Conservation (phyloP, 37 sponge, comb jelly and placozoan species). For the Trichoplax adhaerens region DNA sequence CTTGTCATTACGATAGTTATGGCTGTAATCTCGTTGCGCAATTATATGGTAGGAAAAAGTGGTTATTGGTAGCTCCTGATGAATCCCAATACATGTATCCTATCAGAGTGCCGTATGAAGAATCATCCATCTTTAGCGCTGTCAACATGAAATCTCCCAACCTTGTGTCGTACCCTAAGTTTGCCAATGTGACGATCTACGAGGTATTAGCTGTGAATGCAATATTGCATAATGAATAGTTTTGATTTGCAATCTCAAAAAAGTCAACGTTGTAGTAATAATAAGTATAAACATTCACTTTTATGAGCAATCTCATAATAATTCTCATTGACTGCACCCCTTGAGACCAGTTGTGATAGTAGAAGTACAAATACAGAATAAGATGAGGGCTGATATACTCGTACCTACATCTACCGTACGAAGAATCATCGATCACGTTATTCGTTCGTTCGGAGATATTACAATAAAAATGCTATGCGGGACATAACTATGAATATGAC, state of each 20-base stretch:
- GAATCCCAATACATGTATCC: constrained; percentile 46
- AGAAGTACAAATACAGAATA: no score
- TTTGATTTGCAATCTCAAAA: neutral
- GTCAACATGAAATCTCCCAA: constrained; percentile 58
- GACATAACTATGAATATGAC: no score
- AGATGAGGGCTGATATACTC: no score
- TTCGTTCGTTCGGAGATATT: no score
- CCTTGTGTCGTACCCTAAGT: constrained; percentile 25
- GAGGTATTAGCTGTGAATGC: constrained; percentile 19
- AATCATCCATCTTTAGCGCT: constrained; percentile 75
- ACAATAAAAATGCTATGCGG: no score
- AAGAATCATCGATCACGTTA: no score
- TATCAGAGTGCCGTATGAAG: constrained; percentile 82
- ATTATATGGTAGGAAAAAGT: constrained; percentile 63
- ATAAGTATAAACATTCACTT: neutral
- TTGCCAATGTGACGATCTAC: constrained; percentile 14
- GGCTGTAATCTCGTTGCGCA: constrained; percentile 85
- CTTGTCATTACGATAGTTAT: constrained; percentile 93
- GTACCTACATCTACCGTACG: no score
- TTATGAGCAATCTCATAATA: neutral
- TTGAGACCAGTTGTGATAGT: no score
- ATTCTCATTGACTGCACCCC: neutral
- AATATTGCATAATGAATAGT: neutral
- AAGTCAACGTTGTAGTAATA: neutral
- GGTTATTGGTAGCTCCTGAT: constrained; percentile 58